Base-by-base conservation (phyloP, 2,113 vertebrate species). In the Seriola quinqueradiata region DNA sequence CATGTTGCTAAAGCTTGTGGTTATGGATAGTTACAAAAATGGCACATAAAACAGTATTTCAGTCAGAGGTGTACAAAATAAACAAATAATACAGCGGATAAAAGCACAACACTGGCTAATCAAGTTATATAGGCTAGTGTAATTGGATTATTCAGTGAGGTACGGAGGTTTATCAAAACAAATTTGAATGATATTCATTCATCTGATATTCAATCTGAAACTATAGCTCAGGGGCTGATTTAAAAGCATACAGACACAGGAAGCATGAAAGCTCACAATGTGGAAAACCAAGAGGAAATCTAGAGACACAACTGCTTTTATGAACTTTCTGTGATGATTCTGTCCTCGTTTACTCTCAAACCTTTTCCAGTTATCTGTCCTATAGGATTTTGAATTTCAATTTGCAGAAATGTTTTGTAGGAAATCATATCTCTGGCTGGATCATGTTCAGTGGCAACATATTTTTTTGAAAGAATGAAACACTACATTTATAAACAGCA, bases 51-150 rank as follows among this genome's bases (percentile, higher is more conserved):
- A 25, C 25, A 38, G 13, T 36, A 8, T 70, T 80, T 86, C 55
- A 77, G 64, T 71, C 68, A 66, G 34, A 4, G 21, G 55, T 65
- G 74, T 40, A 50, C 4, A 73, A 57, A 50, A 72, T 3, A 66
- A 75, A 78, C 0, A 67, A 23, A 60, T 8, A 69, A 28, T 42
- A 42, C 19, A 63, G 1, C 36, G 77, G 16, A 50, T 16, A 74
- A 38, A 79, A 63, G 11, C 14, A 14, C 11, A 46, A 83, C 44
- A 79, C 25, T 79, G 40, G 60, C 54, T 50, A 65, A 6, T 19
- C 8, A 63, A 63, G 3, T 32, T 13, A 36, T 17, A 2, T 28
- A 28, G 28, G 28, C 25, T 14, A 21, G 3, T 32, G 36, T 36
- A 68, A 54, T 32, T 57, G 25, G 6, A 42, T 48, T 28, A 28